phyloP scores from a whole-genome alignment of 2,888 invertebrate genomes.

The Mythimna lalbum region DNA sequence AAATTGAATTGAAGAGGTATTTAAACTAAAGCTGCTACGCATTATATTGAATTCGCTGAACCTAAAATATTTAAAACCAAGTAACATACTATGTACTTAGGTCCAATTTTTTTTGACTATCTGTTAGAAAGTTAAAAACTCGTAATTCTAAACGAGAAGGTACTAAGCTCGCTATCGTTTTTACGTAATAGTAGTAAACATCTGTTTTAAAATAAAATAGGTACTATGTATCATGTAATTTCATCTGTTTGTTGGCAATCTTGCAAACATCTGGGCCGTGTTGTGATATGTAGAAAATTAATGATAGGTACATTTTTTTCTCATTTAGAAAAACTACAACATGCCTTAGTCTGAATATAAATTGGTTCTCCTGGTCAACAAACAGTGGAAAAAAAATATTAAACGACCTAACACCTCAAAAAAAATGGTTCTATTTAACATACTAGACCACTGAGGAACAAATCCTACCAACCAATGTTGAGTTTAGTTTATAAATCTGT shows the following conservation, averaged over 20 bases:
- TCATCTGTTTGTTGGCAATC: slow-evolving; percentile 36
- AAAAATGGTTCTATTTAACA: too few relatives aligned
- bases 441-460: too few relatives aligned
- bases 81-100: too few relatives aligned
- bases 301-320: too few relatives aligned
- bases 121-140: slow-evolving; percentile 10
- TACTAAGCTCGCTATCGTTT: neutral
- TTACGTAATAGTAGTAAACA: slow-evolving; percentile 1
- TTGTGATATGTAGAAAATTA: slow-evolving; percentile 1
- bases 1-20: too few relatives aligned
- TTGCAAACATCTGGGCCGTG: slow-evolving; percentile 24
- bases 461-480: too few relatives aligned
- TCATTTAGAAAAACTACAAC: too few relatives aligned
- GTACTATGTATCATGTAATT: slow-evolving; percentile 10
- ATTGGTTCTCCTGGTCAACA: too few relatives aligned
- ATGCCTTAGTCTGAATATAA: too few relatives aligned
- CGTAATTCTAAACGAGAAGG: slow-evolving; percentile 1
- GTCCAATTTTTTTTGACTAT: neutral
- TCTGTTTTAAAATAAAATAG: slow-evolving; percentile 28
- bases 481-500: too few relatives aligned
- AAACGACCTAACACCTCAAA: too few relatives aligned
- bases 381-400: too few relatives aligned
- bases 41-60: slow-evolving; percentile 2
- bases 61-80: neutral
- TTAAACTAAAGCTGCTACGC: neutral